Evolutionary conservation across 2,113 vertebrate genomes (phyloP).

Genomic region (Phocoena phocoena): DNA sequence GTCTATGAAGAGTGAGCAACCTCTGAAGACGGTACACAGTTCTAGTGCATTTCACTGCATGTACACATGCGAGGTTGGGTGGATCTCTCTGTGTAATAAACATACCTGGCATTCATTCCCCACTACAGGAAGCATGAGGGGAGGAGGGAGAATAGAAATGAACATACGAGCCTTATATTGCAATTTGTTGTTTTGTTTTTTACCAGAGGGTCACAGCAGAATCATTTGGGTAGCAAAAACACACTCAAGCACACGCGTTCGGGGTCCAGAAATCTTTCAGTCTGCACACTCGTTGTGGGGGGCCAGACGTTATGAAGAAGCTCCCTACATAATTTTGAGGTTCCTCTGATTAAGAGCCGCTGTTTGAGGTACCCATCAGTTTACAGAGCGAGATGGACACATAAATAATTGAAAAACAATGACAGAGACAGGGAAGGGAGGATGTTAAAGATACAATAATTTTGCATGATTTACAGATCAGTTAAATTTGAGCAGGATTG

Average conservation of each 20-base stretch:
- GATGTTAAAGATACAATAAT: background rate
- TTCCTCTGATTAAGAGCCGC: background rate
- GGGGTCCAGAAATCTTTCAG: background rate
- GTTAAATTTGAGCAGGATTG: background rate
- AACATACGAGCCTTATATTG: background rate
- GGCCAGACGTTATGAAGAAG: background rate
- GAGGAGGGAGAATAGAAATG: background rate
- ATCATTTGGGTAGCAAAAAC: background rate
- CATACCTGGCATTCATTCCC: background rate
- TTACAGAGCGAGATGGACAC: background rate
- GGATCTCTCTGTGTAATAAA: background rate
- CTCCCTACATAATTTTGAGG: background rate
- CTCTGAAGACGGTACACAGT: background rate
- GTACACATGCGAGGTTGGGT: background rate
- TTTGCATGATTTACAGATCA: background rate
- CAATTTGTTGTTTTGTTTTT: background rate
- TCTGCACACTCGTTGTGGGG: background rate
- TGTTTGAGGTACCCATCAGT: too few species aligned
- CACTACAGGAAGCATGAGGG: background rate
- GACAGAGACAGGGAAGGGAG: background rate
- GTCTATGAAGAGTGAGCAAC: background rate
- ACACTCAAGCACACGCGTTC: background rate
- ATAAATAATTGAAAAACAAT: background rate
- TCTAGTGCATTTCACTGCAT: background rate
- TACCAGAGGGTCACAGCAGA: background rate